These are phyloP conservation scores for Mionectes olivaceus DNA, from an alignment of 2,797 vertebrate species.

Conservation along the genomic window DNA sequence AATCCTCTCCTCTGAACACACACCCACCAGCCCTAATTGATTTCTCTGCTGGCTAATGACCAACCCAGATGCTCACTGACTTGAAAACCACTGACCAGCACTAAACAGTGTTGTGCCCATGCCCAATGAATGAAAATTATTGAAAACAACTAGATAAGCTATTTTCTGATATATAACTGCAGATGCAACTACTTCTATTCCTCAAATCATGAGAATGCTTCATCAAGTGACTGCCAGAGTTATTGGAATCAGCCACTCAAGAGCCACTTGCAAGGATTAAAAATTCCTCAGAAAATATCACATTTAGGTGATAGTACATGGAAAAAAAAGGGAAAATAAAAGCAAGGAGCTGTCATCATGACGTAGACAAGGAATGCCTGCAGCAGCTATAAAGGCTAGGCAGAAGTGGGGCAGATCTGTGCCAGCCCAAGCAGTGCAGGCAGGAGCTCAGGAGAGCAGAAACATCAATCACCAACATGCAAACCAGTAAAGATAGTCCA, in stretches of 20 bases:
- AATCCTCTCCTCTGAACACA: neutral
- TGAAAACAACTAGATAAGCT: neutral
- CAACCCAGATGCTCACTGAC: neutral
- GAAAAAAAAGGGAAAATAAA: neutral
- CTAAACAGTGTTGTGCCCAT: neutral
- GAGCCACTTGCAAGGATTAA: neutral
- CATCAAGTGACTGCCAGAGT: neutral
- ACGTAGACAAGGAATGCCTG: rapidly evolving
- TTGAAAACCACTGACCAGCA: neutral
- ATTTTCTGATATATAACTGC: neutral
- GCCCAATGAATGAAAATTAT: neutral
- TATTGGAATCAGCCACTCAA: neutral
- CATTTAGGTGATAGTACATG: neutral
- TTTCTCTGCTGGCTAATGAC: slow-evolving; percentile 16
- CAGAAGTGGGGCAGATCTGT: neutral
- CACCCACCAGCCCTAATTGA: neutral
- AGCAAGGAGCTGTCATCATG: neutral
- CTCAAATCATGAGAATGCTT: neutral
- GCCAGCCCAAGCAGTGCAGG: neutral
- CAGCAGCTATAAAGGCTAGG: neutral
- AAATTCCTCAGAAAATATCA: neutral
- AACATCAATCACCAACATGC: neutral
- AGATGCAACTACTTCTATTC: neutral
- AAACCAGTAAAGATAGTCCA: neutral
- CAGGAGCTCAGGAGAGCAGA: neutral